phyloP scores from a whole-genome alignment of 2,888 invertebrate genomes.

The Dascillus cervinus region DNA sequence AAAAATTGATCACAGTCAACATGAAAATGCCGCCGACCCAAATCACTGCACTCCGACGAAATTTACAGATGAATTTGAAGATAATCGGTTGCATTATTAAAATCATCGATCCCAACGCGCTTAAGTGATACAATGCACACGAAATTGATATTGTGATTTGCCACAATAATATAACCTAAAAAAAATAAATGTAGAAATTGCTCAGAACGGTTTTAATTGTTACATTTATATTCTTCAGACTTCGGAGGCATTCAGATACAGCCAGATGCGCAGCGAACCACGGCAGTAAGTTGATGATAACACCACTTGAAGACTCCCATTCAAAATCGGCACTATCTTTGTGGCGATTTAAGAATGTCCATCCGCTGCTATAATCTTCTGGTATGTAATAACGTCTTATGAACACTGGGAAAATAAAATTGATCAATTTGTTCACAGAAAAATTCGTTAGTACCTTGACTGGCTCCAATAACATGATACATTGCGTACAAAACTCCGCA shows the following conservation, averaged over 20 bases:
- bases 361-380: no score
- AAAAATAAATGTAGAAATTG: no score
- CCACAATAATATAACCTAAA: conserved; percentile 48
- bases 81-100: conserved; percentile 47
- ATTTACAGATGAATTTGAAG: conserved; percentile 44
- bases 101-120: conserved; percentile 19
- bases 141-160: conserved; percentile 46
- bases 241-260: conserved; percentile 47
- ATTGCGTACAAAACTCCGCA: no score
- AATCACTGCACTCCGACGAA: conserved; percentile 44
- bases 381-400: no score
- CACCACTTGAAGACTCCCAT: conserved; percentile 59
- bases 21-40: conserved; percentile 50
- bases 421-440: no score
- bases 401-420: no score
- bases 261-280: conserved; percentile 51
- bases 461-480: no score
- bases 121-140: conserved; percentile 37
- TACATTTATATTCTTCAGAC: no score
- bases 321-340: conserved; percentile 65
- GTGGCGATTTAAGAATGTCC: conserved; percentile 47
- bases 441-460: no score
- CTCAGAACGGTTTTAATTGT: no score
- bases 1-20: conserved; percentile 43
- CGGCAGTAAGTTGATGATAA: conserved; percentile 46